Base-by-base conservation (phyloP, 1,140 invertebrate genomes). In the Papilio helenus region DNA sequence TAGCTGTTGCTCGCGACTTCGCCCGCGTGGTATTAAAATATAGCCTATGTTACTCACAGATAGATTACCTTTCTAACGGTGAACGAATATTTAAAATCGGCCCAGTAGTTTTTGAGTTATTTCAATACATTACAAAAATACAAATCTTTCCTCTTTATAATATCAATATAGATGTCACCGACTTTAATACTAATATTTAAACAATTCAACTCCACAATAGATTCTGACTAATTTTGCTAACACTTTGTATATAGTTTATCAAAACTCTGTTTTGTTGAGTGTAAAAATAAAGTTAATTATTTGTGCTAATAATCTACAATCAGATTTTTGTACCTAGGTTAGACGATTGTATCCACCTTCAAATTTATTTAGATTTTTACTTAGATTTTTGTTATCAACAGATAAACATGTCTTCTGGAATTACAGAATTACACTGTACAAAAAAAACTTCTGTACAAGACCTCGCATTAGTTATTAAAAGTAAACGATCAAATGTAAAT, bases 391-490 rank as follows among this genome's bases (percentile, higher is more conserved):
- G n/a, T n/a, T n/a, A n/a, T 10, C 20, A 26, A 61, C 20, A n/a
- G 20, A 58, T 58, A 61, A 8, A 39, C 8, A 5, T 39, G 34
- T 39, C 8, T 39, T 1, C 34, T 39, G 34, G 34, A 39, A 8
- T 39, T 39, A 39, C 34, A 39, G 34, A 39, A 39, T 39, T n/a
- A n/a, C n/a, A n/a, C n/a, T 39, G 34, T 39, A 39, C 34, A 39
- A 39, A 39, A 39, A 34, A 34, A 39, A 39, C 34, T 39, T 39
- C 34, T 39, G 34, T 39, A 39, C 34, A 76, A 76, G 12, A 77
- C 76, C 76, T 77, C 76, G 76, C 76, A 77, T 44, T 77, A 77
- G 76, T 77, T 77, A 29, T 58, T 58, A n/a, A 77, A 26, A 16
- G 55, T 39, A 34, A 76, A 39, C 26, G 23, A 42, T 61, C 61